These are phyloP conservation scores for Ondatra zibethicus DNA, from an alignment of 2,113 vertebrate genomes.

Conservation along the genomic window DNA sequence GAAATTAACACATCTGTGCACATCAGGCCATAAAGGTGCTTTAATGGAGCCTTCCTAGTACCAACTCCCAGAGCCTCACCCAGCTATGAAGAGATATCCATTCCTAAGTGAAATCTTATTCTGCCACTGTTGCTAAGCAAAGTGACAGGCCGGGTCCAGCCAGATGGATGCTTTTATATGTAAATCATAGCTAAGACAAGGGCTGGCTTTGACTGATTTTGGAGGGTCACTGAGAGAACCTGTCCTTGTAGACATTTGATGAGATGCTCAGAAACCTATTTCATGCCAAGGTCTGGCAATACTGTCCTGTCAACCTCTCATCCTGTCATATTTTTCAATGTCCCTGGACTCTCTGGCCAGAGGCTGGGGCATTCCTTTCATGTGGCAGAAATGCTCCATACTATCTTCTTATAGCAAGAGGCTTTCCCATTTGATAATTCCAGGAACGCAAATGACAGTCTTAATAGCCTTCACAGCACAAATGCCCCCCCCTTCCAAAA, in stretches of 20 bases:
- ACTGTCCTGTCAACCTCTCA: background rate
- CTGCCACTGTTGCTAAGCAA: background rate
- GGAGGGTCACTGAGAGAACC: constrained; percentile 12
- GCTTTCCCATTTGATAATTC: constrained; percentile 5
- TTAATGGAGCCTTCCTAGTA: constrained; percentile 63
- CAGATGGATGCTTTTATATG: background rate
- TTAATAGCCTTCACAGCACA: background rate
- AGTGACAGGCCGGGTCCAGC: background rate
- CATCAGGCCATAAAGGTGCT: constrained; percentile 73
- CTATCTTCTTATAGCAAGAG: background rate
- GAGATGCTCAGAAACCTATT: constrained; percentile 35
- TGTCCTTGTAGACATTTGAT: constrained; percentile 51
- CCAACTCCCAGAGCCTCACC: constrained; percentile 41
- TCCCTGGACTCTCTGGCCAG: background rate
- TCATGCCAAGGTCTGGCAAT: background rate
- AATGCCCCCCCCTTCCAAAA: background rate
- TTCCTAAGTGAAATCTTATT: background rate
- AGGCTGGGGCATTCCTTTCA: background rate
- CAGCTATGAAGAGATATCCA: constrained; percentile 38
- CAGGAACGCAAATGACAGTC: background rate
- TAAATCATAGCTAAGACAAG: background rate
- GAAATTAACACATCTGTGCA: constrained; percentile 73
- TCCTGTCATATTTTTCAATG: background rate
- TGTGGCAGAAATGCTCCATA: background rate
- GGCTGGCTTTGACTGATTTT: background rate